These are phyloP conservation scores for Rhabdophis nuchalis DNA, from an alignment of 2,797 vertebrate species.

Conservation along the genomic window DNA sequence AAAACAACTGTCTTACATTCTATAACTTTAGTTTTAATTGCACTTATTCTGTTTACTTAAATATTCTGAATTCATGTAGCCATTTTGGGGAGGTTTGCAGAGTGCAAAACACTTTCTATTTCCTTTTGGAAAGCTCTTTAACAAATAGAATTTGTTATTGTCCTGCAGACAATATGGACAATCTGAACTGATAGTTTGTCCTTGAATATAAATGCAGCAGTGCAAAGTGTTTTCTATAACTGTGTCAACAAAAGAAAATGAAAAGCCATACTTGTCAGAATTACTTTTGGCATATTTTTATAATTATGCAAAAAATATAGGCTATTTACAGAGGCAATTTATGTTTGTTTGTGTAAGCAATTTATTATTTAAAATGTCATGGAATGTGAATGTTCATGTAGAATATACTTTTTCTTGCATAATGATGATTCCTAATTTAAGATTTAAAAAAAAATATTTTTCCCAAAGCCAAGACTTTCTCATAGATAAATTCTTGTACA, in stretches of 20 bases:
- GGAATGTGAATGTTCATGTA: conserved; percentile 8
- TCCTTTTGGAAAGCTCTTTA: no score
- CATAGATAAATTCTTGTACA: not conserved
- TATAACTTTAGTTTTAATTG: not conserved
- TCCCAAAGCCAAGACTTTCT: not conserved
- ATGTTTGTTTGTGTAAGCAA: conserved; percentile 40
- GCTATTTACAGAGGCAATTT: conserved; percentile 30
- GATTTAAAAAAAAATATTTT: not conserved
- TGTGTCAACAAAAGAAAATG: conserved; percentile 41
- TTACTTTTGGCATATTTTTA: conserved; percentile 44
- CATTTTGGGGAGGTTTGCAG: no score
- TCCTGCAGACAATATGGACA: not conserved
- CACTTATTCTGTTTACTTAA: not conserved
- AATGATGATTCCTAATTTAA: not conserved
- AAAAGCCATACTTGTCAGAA: conserved; percentile 41
- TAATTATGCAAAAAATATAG: conserved; percentile 53
- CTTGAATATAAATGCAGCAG: conserved; percentile 49
- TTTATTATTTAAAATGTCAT: not conserved
- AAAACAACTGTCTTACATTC: not conserved
- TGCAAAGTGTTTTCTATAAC: conserved; percentile 39
- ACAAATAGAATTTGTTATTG: no score
- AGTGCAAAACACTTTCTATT: no score
- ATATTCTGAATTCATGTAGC: not conserved
- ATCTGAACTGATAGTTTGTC: conserved; percentile 49
- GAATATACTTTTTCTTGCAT: not conserved